phyloP scores from a whole-genome alignment of 2,797 vertebrate species.

The Chromobotia macracanthus region DNA sequence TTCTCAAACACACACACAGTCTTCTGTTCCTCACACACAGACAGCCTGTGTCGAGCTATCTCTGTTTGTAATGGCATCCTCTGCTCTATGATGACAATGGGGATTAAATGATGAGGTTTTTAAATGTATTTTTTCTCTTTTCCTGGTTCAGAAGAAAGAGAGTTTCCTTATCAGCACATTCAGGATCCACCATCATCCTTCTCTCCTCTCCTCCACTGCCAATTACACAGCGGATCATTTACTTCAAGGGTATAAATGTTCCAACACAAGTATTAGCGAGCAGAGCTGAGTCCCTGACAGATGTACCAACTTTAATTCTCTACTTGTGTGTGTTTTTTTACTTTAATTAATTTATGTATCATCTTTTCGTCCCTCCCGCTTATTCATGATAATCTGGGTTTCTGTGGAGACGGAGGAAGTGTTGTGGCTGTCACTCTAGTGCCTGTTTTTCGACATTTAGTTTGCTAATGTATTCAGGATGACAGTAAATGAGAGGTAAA shows the following conservation, averaged over 20 bases:
- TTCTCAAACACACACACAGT: conserved; percentile 55
- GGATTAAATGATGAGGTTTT: conserved; percentile 83
- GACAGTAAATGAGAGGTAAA: conserved; percentile 75
- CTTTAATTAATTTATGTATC: conserved; percentile 87
- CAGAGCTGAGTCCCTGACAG: conserved; percentile 84
- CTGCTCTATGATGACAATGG: conserved; percentile 81
- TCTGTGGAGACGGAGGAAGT: conserved; percentile 75
- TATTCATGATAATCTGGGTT: conserved; percentile 78
- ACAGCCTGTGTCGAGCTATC: conserved; percentile 76
- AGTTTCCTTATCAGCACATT: conserved; percentile 75
- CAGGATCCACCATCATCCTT: conserved; percentile 77
- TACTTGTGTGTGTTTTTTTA: conserved; percentile 76
- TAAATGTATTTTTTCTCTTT: conserved; percentile 68
- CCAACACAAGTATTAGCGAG: conserved; percentile 84
- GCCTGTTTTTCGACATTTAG: conserved; percentile 74
- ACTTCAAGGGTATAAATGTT: conserved; percentile 87
- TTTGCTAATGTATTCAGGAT: conserved; percentile 80
- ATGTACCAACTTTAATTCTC: conserved; percentile 85
- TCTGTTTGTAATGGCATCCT: conserved; percentile 81
- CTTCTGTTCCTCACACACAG: conserved; percentile 77
- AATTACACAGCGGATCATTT: conserved; percentile 87
- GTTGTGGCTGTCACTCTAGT: conserved; percentile 74
- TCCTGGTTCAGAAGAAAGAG: conserved; percentile 60
- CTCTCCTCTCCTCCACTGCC: conserved; percentile 80
- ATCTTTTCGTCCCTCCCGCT: conserved; percentile 60